A percentile compares a stretch with the other conserved stretches of the same genome.
Conservation (phyloP, 2,888 invertebrate genomes). For the Chloromyia formosa region DNA sequence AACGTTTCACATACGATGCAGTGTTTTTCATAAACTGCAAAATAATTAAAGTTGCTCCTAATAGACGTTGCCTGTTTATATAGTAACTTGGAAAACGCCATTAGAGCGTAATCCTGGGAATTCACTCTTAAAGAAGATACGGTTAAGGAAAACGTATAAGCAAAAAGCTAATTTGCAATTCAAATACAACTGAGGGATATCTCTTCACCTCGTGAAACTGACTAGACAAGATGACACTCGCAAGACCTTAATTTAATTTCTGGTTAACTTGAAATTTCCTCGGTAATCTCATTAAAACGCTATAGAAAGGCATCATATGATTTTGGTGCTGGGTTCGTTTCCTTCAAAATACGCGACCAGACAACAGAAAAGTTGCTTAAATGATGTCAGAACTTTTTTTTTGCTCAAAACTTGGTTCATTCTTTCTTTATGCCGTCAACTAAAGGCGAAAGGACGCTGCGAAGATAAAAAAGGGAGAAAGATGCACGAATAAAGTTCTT, state of each 20-base stretch:
- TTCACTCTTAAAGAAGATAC: constrained; percentile 1
- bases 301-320: constrained; percentile 42
- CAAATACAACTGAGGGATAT: constrained; percentile 34
- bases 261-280: constrained; percentile 46
- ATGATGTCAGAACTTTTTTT: constrained; percentile 38
- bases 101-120: neutral
- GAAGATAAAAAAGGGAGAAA: too few relatives aligned
- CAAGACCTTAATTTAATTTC: constrained; percentile 46
- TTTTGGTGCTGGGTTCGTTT: constrained; percentile 18
- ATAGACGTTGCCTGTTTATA: neutral
- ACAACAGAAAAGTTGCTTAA: constrained; percentile 43
- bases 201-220: constrained; percentile 42
- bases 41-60: neutral
- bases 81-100: neutral
- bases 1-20: too few relatives aligned
- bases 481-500: neutral
- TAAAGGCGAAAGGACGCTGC: neutral
- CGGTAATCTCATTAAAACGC: constrained; percentile 46
- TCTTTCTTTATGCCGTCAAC: neutral
- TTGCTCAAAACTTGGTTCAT: constrained; percentile 15
- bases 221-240: constrained; percentile 30
- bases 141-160: neutral
- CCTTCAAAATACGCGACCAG: constrained; percentile 23
- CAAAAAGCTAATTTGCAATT: constrained; percentile 45
- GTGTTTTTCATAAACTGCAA: neutral